Base-by-base conservation (phyloP, 2,797 vertebrate species). In the Rallus crepitans region DNA sequence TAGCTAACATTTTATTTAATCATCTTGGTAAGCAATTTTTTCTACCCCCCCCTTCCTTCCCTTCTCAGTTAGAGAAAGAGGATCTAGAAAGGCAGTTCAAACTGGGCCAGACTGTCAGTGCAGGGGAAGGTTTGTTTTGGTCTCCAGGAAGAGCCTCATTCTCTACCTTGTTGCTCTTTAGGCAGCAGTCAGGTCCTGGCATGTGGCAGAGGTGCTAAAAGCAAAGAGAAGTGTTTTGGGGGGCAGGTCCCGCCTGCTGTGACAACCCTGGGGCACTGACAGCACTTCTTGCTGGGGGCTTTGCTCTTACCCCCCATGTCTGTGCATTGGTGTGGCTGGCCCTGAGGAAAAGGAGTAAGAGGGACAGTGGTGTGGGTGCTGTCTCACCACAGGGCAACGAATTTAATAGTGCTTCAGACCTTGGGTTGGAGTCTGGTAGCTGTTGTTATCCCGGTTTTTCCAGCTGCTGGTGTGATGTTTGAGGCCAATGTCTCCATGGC, bases 1-100 rank as follows among this genome's bases (percentile, higher is more conserved):
- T 93, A 95, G 96, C 96, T 96, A 97, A 94, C 81, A 33, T 94
- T 97, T 97, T 95, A 97, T 97, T 97, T 97, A 97, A 97, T 97
- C 96, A 96, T 97, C 95, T 92, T 89, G 93, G 82, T 96, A 95
- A 96, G 88, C 94, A 90, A 31, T 93, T 95, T 96, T 80, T 19
- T 78, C 31, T 4, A 35, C 35, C 35, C 35, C 14, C 25, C 20
- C 48, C 23, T 93, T 89, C 73, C 69, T 83, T 91, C 87, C 85
- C 75, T 93, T 96, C 89, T 69, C 39, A 73, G 76, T 92, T 77
- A 72, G 79, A 79, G 72, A 71, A 79, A 70, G 90, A 93, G 57
- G 84, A 87, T 94, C 52, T 93, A 82, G 86, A 91, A 70, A 71
- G 50, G 90, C 81, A 87, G 56, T 65, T 87, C 21, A 40, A 63